Percentiles rank a stretch among this genome's conserved stretches.
Evolutionary conservation across 2,888 invertebrate genomes (phyloP).

Genomic region (Odontothrips loti): DNA sequence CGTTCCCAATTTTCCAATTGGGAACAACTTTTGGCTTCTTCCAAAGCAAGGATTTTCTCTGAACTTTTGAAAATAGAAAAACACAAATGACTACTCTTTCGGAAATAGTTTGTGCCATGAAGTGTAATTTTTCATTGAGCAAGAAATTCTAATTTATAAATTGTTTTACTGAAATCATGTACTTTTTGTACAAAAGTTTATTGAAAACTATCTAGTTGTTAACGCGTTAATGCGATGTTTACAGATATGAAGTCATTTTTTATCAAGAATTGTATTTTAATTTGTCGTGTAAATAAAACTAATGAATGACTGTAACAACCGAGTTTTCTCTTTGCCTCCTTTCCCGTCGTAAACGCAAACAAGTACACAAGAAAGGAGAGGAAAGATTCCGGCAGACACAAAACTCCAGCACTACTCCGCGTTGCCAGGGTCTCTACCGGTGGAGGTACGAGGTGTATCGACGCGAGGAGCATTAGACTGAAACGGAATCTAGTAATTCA

Average conservation of each 20-base stretch:
- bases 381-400: too few species aligned
- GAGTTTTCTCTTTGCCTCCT: not conserved
- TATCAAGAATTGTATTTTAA: not conserved
- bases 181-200: not conserved
- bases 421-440: too few species aligned
- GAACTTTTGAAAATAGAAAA: not conserved
- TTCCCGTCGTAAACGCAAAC: too few species aligned
- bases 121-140: not conserved
- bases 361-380: too few species aligned
- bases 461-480: too few species aligned
- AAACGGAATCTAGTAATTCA: too few species aligned
- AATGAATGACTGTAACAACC: not conserved
- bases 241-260: not conserved
- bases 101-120: constrained; percentile 7
- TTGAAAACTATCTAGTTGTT: not conserved
- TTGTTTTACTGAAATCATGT: not conserved
- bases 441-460: too few species aligned
- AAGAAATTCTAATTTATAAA: not conserved
- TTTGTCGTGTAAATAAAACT: not conserved
- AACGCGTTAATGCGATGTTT: not conserved
- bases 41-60: not conserved
- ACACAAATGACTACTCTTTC: not conserved
- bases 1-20: not conserved
- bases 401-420: too few species aligned
- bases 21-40: not conserved